Percentiles rank a stretch among this genome's conserved stretches.
Conservation (phyloP, 2,888 invertebrate genomes). For the Caenorhabditis angaria region DNA sequence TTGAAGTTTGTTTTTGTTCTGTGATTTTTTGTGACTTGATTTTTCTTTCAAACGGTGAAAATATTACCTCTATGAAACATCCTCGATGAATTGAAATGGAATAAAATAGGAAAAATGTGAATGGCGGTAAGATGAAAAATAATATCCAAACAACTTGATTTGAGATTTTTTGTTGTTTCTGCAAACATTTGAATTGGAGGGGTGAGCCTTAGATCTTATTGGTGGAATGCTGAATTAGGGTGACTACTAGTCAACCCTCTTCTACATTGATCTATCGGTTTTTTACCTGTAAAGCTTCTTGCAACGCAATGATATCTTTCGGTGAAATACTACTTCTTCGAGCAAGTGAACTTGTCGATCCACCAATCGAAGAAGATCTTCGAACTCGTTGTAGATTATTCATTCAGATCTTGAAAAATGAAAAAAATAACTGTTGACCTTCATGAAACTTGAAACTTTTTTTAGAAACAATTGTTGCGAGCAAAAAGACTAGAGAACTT, state of each 20-base stretch:
- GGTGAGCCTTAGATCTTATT: too few relatives aligned
- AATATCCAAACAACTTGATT: slow-evolving; percentile 36
- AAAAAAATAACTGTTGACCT: neutral
- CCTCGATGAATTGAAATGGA: slow-evolving; percentile 50
- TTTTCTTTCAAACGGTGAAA: neutral
- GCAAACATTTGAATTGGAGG: slow-evolving; percentile 9
- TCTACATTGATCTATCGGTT: neutral
- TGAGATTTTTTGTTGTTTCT: slow-evolving; percentile 53
- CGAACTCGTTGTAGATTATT: slow-evolving; percentile 36
- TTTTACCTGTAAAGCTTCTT: slow-evolving; percentile 49
- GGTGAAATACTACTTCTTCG: slow-evolving; percentile 50
- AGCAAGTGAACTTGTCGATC: slow-evolving; percentile 45
- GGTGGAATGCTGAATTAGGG: neutral
- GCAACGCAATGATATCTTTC: slow-evolving; percentile 50
- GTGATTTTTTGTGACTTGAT: neutral
- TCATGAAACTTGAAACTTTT: neutral
- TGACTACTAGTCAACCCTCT: neutral
- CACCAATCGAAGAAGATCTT: slow-evolving; percentile 41
- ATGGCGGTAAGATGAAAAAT: slow-evolving; percentile 30
- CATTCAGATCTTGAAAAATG: slow-evolving; percentile 16
- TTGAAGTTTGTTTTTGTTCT: too few relatives aligned
- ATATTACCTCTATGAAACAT: slow-evolving; percentile 31
- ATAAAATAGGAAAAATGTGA: slow-evolving; percentile 48
- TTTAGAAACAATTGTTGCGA: slow-evolving; percentile 1
- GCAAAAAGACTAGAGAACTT: neutral